These are phyloP conservation scores for Unio delphinus DNA, from an alignment of 2,888 invertebrate species.

Conservation along the genomic window DNA sequence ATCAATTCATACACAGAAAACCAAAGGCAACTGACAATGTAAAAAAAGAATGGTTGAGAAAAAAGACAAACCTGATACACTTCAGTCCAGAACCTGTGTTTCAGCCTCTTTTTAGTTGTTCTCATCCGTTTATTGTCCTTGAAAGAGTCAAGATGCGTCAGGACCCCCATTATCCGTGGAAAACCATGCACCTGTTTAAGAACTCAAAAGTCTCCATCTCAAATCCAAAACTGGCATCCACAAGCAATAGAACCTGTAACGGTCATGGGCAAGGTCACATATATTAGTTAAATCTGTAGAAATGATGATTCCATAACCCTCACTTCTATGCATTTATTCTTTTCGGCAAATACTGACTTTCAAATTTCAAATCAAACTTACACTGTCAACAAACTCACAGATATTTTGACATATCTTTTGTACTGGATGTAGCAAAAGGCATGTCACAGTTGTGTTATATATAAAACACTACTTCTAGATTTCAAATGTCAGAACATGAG, in stretches of 20 bases:
- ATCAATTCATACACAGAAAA: too few species aligned
- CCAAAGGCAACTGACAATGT: too few species aligned
- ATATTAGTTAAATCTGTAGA: not conserved
- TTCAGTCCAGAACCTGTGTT: constrained; percentile 99
- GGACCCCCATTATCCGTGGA: constrained; percentile 96
- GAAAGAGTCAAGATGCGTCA: constrained; percentile 96
- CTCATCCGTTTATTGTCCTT: constrained; percentile 90
- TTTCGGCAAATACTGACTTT: too few species aligned
- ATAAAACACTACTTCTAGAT: too few species aligned
- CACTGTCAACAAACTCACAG: too few species aligned
- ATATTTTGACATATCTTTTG: too few species aligned
- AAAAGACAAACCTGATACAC: constrained; percentile 81
- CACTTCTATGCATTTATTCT: too few species aligned
- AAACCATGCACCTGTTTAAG: constrained; percentile 82
- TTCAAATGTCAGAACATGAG: too few species aligned
- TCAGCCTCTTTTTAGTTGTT: constrained; percentile 94
- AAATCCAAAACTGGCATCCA: constrained; percentile 98
- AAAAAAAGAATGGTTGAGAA: not conserved
- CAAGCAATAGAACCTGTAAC: constrained; percentile 80
- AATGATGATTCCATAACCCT: not conserved
- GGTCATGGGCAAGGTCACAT: constrained; percentile 12
- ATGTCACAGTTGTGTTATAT: too few species aligned
- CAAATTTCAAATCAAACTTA: too few species aligned
- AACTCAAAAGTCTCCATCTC: constrained; percentile 99
- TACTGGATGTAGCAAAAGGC: too few species aligned